A percentile compares a stretch with the other conserved stretches of the same genome.
These are phyloP conservation scores for Mimas tiliae DNA, from an alignment of 2,888 invertebrate genomes.

Conservation along the genomic window DNA sequence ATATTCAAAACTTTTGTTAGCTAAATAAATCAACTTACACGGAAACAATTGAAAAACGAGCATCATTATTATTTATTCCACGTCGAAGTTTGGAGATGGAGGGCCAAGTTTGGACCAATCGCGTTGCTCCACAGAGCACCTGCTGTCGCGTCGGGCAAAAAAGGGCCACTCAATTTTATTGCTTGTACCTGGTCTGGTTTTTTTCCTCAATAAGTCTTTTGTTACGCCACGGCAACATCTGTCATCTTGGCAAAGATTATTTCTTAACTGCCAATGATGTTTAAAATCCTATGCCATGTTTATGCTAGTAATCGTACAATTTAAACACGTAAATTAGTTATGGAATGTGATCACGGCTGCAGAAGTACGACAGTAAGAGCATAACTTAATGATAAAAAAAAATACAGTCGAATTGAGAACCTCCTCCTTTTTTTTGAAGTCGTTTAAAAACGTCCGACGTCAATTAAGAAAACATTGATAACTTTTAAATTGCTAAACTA, in stretches of 20 bases:
- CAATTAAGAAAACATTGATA: too few relatives aligned
- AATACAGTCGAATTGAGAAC: too few relatives aligned
- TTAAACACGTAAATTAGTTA: too few relatives aligned
- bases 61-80: constrained; percentile 47
- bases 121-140: constrained; percentile 25
- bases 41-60: constrained; percentile 43
- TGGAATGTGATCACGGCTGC: too few relatives aligned
- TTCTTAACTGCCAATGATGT: background rate
- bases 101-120: constrained; percentile 35
- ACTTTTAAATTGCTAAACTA: too few relatives aligned
- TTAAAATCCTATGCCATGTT: background rate
- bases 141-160: constrained; percentile 36
- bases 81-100: constrained; percentile 48
- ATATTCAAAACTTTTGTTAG: background rate
- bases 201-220: constrained; percentile 39
- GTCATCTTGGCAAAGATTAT: constrained; percentile 28
- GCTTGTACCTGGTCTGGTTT: constrained; percentile 37
- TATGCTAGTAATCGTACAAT: background rate
- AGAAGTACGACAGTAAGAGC: too few relatives aligned
- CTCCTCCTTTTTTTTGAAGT: too few relatives aligned
- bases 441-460: too few relatives aligned
- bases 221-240: constrained; percentile 39
- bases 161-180: constrained; percentile 36
- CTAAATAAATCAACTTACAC: constrained; percentile 34
- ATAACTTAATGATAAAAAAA: too few relatives aligned